These are phyloP conservation scores for Rhagoletis pomonella DNA, from an alignment of 1,140 invertebrate species.

Conservation along the genomic window DNA sequence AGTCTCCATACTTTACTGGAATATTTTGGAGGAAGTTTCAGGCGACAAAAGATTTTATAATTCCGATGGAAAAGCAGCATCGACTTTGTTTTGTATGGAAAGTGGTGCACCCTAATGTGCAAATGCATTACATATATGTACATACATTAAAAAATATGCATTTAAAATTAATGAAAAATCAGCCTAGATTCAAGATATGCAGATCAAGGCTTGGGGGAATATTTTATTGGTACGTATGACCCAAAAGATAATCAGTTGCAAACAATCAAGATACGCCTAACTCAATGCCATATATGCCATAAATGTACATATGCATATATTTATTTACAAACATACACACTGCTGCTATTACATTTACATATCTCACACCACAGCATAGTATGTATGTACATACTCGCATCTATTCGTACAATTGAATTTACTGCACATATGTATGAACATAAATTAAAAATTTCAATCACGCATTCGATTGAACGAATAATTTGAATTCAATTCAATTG, in stretches of 20 bases:
- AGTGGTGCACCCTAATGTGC: too few species aligned
- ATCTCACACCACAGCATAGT: too few species aligned
- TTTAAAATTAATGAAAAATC: conserved; percentile 3
- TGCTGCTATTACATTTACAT: too few species aligned
- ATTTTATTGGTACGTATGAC: neutral
- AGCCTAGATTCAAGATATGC: conserved; percentile 51
- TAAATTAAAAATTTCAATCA: conserved; percentile 54
- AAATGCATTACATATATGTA: too few species aligned
- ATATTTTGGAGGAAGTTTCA: too few species aligned
- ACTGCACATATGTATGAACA: neutral
- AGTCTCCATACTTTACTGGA: too few species aligned
- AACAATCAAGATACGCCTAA: neutral
- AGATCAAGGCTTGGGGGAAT: neutral
- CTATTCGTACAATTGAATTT: neutral
- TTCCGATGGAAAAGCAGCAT: too few species aligned
- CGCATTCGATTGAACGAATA: conserved; percentile 51
- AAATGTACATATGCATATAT: too few species aligned
- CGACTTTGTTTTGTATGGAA: too few species aligned
- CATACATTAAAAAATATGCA: neutral
- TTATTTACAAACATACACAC: too few species aligned
- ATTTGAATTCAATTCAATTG: conserved; percentile 56
- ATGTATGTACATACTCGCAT: neutral
- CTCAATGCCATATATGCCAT: too few species aligned
- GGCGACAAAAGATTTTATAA: too few species aligned
- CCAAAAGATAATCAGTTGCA: conserved; percentile 18